Conservation (phyloP, 2,797 vertebrate species). For the Acrossocheilus fasciatus region DNA sequence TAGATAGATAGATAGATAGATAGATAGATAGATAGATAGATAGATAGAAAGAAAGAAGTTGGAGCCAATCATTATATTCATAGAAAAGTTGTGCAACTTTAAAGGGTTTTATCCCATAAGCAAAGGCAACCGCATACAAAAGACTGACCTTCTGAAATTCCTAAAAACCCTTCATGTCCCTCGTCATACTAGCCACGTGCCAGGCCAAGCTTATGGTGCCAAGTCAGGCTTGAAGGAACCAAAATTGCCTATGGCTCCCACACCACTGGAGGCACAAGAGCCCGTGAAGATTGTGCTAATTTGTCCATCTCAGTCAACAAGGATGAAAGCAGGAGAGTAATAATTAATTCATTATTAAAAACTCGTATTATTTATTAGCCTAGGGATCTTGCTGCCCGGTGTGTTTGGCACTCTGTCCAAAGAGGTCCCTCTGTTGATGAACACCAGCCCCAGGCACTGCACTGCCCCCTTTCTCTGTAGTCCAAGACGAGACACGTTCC, state of each 20-base stretch:
- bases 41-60: too few species aligned
- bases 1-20: too few species aligned
- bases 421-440: slow-evolving; percentile 75
- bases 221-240: slow-evolving; percentile 41
- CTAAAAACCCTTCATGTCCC: slow-evolving; percentile 26
- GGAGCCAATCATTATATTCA: too few species aligned
- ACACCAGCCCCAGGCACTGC: slow-evolving; percentile 78
- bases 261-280: slow-evolving; percentile 55
- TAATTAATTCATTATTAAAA: slow-evolving; percentile 86
- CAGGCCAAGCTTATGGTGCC: slow-evolving; percentile 24
- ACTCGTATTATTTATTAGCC: slow-evolving; percentile 82
- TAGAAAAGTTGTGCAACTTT: background rate
- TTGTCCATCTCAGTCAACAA: slow-evolving; percentile 77
- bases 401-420: slow-evolving; percentile 73
- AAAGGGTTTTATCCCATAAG: slow-evolving; percentile 3
- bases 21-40: too few species aligned
- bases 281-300: slow-evolving; percentile 67
- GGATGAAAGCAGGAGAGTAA: slow-evolving; percentile 78
- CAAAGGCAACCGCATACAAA: background rate
- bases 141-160: slow-evolving; percentile 21
- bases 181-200: slow-evolving; percentile 4
- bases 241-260: slow-evolving; percentile 58
- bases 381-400: slow-evolving; percentile 69
- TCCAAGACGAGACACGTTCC: slow-evolving; percentile 70
- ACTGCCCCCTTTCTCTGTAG: slow-evolving; percentile 67